Evolutionary conservation across 2,888 invertebrate species (phyloP).

Genomic region (Caprella mutica): DNA sequence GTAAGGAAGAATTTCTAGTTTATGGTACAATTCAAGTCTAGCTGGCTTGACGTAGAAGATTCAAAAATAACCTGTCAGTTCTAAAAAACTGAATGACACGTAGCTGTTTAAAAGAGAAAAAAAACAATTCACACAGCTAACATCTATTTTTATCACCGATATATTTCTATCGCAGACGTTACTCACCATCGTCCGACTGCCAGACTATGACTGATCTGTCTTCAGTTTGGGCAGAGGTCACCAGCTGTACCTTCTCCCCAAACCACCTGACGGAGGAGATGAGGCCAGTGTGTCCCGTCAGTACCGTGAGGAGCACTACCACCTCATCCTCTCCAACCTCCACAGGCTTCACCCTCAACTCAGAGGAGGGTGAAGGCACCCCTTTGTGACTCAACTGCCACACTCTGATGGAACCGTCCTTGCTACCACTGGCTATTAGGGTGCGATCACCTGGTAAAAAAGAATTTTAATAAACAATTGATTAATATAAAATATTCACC

Average conservation of each 20-base stretch:
- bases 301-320: constrained; percentile 67
- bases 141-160: too few species aligned
- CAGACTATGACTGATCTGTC: constrained; percentile 88
- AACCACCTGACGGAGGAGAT: constrained; percentile 85
- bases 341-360: constrained; percentile 11
- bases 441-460: neutral
- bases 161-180: too few species aligned
- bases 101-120: neutral
- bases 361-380: neutral
- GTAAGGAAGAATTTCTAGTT: too few species aligned
- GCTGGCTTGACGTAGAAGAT: too few species aligned
- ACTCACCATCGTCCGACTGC: constrained; percentile 52
- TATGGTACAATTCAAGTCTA: too few species aligned
- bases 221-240: constrained; percentile 64
- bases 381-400: constrained; percentile 9
- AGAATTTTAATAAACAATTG: neutral
- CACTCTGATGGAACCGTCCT: constrained; percentile 26
- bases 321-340: constrained; percentile 43
- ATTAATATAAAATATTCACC: neutral
- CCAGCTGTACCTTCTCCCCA: constrained; percentile 13
- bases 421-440: constrained; percentile 29
- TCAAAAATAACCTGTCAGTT: too few species aligned
- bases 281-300: constrained; percentile 88
- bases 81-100: too few species aligned
- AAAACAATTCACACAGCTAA: too few species aligned